These are phyloP conservation scores for Xyrauchen texanus DNA, from an alignment of 2,113 vertebrate genomes.

Conservation along the genomic window DNA sequence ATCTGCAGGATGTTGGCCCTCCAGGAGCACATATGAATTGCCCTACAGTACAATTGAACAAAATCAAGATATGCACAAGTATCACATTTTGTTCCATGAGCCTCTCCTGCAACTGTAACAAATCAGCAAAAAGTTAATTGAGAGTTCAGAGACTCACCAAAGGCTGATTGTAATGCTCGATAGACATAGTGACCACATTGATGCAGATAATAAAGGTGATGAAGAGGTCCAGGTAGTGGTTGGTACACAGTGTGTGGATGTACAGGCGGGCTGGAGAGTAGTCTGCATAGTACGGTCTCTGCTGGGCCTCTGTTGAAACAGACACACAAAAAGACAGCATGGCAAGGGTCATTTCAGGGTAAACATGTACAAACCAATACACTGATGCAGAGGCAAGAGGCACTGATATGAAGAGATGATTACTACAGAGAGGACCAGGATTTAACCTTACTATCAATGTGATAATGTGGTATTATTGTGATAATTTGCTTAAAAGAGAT, in stretches of 20 bases:
- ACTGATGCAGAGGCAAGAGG: conserved; percentile 25
- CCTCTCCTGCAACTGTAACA: too few relatives aligned
- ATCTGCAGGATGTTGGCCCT: too few relatives aligned
- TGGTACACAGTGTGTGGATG: conserved; percentile 93
- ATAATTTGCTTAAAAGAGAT: neutral
- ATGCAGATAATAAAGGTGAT: conserved; percentile 96
- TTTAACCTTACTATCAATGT: too few relatives aligned
- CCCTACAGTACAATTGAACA: too few relatives aligned
- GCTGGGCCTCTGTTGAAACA: conserved; percentile 83
- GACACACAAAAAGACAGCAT: conserved; percentile 34
- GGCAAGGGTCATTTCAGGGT: conserved; percentile 29
- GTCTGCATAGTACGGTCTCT: conserved; percentile 90
- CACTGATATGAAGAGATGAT: conserved; percentile 14
- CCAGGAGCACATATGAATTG: too few relatives aligned
- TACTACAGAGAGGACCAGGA: conserved; percentile 23
- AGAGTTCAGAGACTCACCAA: conserved; percentile 69
- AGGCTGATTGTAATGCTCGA: conserved; percentile 96
- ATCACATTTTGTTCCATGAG: too few relatives aligned
- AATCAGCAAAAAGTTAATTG: too few relatives aligned
- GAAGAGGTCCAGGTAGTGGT: conserved; percentile 96
- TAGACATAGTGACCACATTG: conserved; percentile 97
- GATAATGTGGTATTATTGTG: neutral
- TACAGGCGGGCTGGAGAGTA: conserved; percentile 84
- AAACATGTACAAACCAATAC: conserved; percentile 13
- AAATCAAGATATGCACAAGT: too few relatives aligned